Conservation (phyloP, 2,888 invertebrate species). For the Trachelus tabidus region DNA sequence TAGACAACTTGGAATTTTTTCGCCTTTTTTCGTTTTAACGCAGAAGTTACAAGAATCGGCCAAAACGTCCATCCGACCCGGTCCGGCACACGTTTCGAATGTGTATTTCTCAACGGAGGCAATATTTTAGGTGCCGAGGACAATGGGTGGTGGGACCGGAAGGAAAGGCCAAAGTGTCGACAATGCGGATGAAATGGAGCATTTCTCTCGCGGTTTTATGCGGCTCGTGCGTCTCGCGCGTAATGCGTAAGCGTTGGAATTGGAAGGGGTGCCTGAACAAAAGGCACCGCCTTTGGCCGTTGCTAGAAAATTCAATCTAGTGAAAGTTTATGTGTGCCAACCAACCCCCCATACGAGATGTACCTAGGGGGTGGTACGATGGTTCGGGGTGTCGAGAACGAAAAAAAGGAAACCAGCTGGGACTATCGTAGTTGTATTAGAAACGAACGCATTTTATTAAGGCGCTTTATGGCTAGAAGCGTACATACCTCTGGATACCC, state of each 20-base stretch:
- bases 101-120: neutral
- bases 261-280: slow-evolving; percentile 1
- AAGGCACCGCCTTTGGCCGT: neutral
- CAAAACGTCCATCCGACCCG: neutral
- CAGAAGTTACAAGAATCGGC: neutral
- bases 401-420: slow-evolving; percentile 1
- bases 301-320: slow-evolving; percentile 52
- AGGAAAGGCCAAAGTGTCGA: neutral
- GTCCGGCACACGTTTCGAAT: neutral
- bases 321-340: slow-evolving; percentile 46
- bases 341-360: slow-evolving; percentile 25
- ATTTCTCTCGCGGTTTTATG: neutral
- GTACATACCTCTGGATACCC: slow-evolving; percentile 6
- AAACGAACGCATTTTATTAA: slow-evolving; percentile 52
- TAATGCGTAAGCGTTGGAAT: neutral
- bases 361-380: slow-evolving; percentile 13
- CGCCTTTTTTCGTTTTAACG: neutral
- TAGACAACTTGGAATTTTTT: neutral
- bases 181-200: neutral
- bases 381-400: slow-evolving; percentile 12
- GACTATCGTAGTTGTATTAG: slow-evolving; percentile 43
- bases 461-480: slow-evolving; percentile 44
- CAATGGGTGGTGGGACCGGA: neutral
- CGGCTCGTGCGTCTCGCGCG: neutral
- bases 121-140: neutral